phyloP scores from a whole-genome alignment of 2,888 invertebrate species.

The Teleiodes luculella region DNA sequence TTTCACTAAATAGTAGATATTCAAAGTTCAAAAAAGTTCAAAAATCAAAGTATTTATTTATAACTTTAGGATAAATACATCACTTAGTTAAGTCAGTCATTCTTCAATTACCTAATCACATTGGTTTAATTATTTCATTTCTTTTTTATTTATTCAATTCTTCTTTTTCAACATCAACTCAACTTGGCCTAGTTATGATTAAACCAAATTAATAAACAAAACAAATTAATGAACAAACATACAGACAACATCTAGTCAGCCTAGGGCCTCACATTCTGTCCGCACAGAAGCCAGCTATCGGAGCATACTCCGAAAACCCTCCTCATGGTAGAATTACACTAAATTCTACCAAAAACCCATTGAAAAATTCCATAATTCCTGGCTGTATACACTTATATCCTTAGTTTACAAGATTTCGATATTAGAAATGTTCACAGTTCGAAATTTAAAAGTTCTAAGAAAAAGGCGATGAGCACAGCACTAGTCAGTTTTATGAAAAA shows the following conservation, averaged over 20 bases:
- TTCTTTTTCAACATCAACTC: neutral
- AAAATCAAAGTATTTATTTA: too few species aligned
- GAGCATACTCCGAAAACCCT: conserved; percentile 77
- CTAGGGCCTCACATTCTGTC: conserved; percentile 74
- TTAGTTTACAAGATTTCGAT: neutral
- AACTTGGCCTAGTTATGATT: conserved; percentile 23
- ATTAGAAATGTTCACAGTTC: conserved; percentile 3
- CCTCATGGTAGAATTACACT: conserved; percentile 54
- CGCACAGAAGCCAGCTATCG: conserved; percentile 73
- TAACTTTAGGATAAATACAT: too few species aligned
- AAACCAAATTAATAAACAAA: too few species aligned
- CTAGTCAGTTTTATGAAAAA: neutral
- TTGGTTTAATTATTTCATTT: too few species aligned
- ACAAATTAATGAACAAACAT: conserved; percentile 58
- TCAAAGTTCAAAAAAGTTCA: too few species aligned
- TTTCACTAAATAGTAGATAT: too few species aligned
- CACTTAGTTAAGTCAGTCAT: too few species aligned
- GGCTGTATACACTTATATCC: neutral
- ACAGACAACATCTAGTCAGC: conserved; percentile 74
- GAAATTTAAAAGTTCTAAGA: neutral
- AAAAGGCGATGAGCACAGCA: conserved; percentile 3
- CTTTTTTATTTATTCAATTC: too few species aligned
- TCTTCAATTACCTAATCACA: too few species aligned
- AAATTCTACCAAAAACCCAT: neutral
- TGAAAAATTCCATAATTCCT: neutral